These are phyloP conservation scores for Meles meles DNA, from an alignment of 2,113 vertebrate genomes.

Conservation along the genomic window DNA sequence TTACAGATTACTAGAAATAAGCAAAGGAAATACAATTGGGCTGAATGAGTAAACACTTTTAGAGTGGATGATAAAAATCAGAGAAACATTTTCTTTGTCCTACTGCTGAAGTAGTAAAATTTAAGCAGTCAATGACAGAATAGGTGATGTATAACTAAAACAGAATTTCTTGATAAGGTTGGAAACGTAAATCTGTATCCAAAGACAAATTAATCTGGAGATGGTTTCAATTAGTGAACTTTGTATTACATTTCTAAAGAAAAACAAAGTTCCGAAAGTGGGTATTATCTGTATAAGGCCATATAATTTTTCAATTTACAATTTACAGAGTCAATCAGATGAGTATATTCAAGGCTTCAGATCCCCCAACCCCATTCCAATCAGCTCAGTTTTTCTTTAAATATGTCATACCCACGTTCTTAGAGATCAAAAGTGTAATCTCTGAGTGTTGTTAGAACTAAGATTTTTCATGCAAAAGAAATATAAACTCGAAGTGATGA, in stretches of 20 bases:
- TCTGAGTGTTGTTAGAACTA: not conserved
- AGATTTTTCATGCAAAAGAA: not conserved
- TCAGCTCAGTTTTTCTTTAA: not conserved
- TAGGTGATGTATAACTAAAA: not conserved
- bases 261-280: not conserved
- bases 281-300: not conserved
- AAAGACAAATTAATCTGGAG: constrained; percentile 2
- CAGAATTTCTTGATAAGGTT: not conserved
- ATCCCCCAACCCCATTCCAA: not conserved
- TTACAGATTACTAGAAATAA: not conserved
- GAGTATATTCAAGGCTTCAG: not conserved
- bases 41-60: not conserved
- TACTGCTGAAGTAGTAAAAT: not conserved
- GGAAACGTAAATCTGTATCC: not conserved
- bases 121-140: not conserved
- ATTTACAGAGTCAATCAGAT: not conserved
- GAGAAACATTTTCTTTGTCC: constrained; percentile 3
- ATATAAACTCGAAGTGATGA: not conserved
- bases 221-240: not conserved
- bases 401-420: not conserved
- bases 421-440: constrained; percentile 1
- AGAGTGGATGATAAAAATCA: not conserved
- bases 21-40: not conserved
- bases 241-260: not conserved
- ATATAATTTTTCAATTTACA: not conserved